Evolutionary conservation across 2,888 invertebrate genomes (phyloP).

Genomic region (Mycalesis mineus): DNA sequence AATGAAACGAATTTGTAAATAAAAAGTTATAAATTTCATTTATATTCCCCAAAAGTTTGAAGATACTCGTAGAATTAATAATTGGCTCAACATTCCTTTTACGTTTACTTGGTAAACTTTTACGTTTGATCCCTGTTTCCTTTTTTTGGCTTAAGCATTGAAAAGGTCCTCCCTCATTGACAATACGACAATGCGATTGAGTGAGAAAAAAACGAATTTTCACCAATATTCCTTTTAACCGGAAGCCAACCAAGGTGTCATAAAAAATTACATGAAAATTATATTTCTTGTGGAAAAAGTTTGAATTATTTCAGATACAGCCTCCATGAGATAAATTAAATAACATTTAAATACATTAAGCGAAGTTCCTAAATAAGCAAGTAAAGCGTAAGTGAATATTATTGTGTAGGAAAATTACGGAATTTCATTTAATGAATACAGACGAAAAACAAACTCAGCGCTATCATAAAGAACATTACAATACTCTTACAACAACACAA

Average conservation of each 20-base stretch:
- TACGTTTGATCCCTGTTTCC: neutral
- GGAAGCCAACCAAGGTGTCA: neutral
- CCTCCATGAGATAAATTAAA: too few species aligned
- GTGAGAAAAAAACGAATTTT: neutral
- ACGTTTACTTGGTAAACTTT: neutral
- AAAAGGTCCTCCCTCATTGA: slow-evolving; percentile 1
- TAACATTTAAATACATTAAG: too few species aligned
- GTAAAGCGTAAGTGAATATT: neutral
- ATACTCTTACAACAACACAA: neutral
- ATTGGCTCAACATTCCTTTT: neutral
- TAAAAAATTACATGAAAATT: neutral
- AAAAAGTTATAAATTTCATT: too few species aligned
- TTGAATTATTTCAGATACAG: neutral
- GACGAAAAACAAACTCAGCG: neutral
- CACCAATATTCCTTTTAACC: neutral
- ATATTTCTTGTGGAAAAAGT: neutral
- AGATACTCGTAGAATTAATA: neutral
- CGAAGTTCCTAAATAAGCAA: neutral
- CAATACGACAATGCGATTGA: neutral
- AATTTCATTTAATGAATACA: slow-evolving; percentile 4
- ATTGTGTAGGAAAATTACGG: neutral
- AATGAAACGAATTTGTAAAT: too few species aligned
- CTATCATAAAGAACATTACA: neutral
- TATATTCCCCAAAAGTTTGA: neutral
- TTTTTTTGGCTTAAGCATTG: neutral